A percentile compares a stretch with the other conserved stretches of the same genome.
Evolutionary conservation across 2,113 vertebrate species (phyloP).

Genomic region (Monopterus albus): DNA sequence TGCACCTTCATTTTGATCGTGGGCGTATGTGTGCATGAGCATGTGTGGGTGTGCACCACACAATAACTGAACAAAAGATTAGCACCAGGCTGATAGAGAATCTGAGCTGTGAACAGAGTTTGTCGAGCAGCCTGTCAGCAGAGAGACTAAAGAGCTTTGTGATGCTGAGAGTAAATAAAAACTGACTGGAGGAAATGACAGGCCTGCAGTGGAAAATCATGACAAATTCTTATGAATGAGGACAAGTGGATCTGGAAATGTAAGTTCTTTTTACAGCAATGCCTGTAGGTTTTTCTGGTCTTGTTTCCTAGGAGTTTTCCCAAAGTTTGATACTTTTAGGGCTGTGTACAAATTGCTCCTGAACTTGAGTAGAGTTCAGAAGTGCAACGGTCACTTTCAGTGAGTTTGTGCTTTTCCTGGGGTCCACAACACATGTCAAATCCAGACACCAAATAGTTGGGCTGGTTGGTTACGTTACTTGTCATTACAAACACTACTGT

Average conservation of each 20-base stretch:
- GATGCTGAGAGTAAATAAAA: conserved; percentile 39
- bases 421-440: too few relatives aligned
- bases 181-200: conserved; percentile 29
- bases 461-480: too few relatives aligned
- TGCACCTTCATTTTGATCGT: conserved; percentile 12
- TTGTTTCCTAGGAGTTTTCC: background rate
- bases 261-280: background rate
- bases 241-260: background rate
- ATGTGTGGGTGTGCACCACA: conserved; percentile 13
- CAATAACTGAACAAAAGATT: conserved; percentile 37
- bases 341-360: background rate
- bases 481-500: too few relatives aligned
- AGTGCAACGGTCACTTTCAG: too few relatives aligned
- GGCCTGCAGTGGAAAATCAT: conserved; percentile 48
- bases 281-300: background rate
- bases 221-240: conserved; percentile 36
- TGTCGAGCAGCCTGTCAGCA: conserved; percentile 51
- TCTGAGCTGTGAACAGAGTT: conserved; percentile 43
- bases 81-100: conserved; percentile 27
- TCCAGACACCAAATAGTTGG: too few relatives aligned
- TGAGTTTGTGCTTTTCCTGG: too few relatives aligned
- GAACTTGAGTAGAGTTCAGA: background rate
- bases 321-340: conserved; percentile 4
- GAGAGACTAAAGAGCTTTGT: conserved; percentile 38
- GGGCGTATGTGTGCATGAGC: background rate